A percentile compares a stretch with the other conserved stretches of the same genome.
phyloP scores from a whole-genome alignment of 2,797 vertebrate species.

The Muscicapa striata region DNA sequence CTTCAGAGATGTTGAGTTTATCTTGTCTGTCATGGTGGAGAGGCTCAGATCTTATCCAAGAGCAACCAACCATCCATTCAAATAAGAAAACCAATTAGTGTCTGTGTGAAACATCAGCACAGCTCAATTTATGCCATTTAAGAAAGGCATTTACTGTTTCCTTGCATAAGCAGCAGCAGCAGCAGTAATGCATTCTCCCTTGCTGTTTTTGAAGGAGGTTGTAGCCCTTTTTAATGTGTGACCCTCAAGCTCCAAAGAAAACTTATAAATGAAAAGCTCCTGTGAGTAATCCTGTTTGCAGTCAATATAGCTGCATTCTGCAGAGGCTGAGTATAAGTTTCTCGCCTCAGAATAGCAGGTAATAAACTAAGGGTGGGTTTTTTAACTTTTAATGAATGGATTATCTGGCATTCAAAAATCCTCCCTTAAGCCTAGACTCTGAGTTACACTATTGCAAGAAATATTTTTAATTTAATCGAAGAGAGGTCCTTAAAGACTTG shows the following conservation, averaged over 20 bases:
- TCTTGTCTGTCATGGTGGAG: background rate
- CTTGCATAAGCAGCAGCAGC: slow-evolving; percentile 63
- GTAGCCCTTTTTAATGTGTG: slow-evolving; percentile 64
- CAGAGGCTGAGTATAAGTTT: slow-evolving; percentile 38
- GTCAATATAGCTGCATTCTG: slow-evolving; percentile 9
- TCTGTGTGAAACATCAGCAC: slow-evolving; percentile 69
- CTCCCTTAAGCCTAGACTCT: slow-evolving; percentile 33
- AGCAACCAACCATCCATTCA: slow-evolving; percentile 53
- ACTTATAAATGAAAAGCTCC: slow-evolving; percentile 70
- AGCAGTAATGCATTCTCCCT: slow-evolving; percentile 50
- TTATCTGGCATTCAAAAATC: slow-evolving; percentile 56
- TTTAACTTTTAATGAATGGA: slow-evolving; percentile 50
- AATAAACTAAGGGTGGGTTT: slow-evolving; percentile 35
- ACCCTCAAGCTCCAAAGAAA: slow-evolving; percentile 73
- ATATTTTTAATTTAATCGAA: slow-evolving; percentile 43
- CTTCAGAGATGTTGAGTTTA: background rate
- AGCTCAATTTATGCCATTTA: slow-evolving; percentile 74
- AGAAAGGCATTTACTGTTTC: slow-evolving; percentile 70
- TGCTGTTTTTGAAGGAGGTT: slow-evolving; percentile 60
- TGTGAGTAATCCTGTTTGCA: slow-evolving; percentile 62
- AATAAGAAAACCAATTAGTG: slow-evolving; percentile 73
- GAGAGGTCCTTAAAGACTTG: background rate
- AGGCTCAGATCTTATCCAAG: slow-evolving; percentile 42
- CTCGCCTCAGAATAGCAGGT: slow-evolving; percentile 57
- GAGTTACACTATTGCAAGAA: slow-evolving; percentile 14